Base-by-base conservation (phyloP, 1,140 invertebrate species). In the Solenopsis invicta region DNA sequence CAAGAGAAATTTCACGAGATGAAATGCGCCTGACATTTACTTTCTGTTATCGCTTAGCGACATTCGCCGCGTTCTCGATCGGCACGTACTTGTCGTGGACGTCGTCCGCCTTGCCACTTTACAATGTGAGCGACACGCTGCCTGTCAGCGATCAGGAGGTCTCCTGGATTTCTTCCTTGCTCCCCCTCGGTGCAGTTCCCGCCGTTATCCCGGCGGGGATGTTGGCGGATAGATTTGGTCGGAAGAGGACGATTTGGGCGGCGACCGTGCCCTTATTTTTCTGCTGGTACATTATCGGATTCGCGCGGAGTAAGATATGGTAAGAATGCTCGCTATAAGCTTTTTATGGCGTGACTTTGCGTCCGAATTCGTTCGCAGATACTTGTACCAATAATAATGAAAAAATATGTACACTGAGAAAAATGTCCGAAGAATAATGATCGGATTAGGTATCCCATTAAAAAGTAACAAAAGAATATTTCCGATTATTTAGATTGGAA, bases 221-320 rank as follows among this genome's bases (percentile, higher is more conserved):
- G 45, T 93, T 96, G 21, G 96, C 97, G 0, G 97, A 97, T 91
- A 95, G 95, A 86, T 94, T 97, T 81, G 97, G 97, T 4, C 94
- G 97, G 12, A 97, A 97, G 95, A 95, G 94, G 62, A 96, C 96
- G 0, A 93, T 97, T 41, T 93, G 96, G 41, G 93, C 96, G 29
- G 93, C 96, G 8, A 96, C 96, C 0, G 59, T 97, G 4, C 96
- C 96, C 1, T 95, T 97, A 77, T 89, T 97, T 0, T 90, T 96
- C 1, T 97, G 97, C 2, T 97, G 97, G 96, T 93, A 97, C 29
- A 87, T 96, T 5, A 96, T 97, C 5, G 96, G 96, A 81, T 96
- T 94, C 88, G 72, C 85, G 13, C 62, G 12, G 10, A 86, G 37
- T 61, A 67, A 87, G 48, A 56, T 76, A 72, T 86, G 82, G 91